These are phyloP conservation scores for rat (Rattus norvegicus) DNA, from an alignment of 2,113 vertebrate species.

Conservation along the genomic window DNA sequence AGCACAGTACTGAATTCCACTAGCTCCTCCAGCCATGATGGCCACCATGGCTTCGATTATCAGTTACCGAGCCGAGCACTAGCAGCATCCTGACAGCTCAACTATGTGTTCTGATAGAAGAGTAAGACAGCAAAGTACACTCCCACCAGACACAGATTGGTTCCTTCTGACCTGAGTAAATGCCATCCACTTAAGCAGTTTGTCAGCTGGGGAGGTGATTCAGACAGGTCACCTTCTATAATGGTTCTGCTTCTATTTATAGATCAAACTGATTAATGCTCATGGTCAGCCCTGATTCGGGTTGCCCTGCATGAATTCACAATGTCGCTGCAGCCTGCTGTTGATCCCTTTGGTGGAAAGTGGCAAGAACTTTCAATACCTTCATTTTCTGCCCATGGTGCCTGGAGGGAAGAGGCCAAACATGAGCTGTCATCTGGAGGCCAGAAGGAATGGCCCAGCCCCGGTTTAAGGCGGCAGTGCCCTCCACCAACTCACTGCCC, in stretches of 20 bases:
- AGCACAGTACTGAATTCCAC: background rate
- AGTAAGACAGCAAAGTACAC: background rate
- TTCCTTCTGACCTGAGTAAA: background rate
- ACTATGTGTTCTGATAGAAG: background rate
- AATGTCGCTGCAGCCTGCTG: accelerated
- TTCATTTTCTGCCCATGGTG: background rate
- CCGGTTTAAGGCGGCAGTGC: no score
- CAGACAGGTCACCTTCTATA: conserved; percentile 10
- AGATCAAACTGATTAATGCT: background rate
- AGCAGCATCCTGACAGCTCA: background rate
- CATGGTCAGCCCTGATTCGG: background rate
- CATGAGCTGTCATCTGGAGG: background rate
- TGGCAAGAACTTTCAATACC: background rate
- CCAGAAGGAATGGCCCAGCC: background rate
- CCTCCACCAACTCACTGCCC: background rate
- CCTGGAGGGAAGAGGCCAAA: background rate
- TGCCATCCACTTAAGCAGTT: background rate
- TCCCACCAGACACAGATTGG: background rate
- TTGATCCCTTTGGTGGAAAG: background rate
- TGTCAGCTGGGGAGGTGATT: background rate
- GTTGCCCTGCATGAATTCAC: background rate
- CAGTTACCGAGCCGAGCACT: no score
- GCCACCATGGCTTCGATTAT: background rate
- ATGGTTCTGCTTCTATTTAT: conserved; percentile 1
- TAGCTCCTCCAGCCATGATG: background rate